A percentile compares a stretch with the other conserved stretches of the same genome.
Conservation (phyloP, 1,140 invertebrate genomes). For the Drosophila saltans region DNA sequence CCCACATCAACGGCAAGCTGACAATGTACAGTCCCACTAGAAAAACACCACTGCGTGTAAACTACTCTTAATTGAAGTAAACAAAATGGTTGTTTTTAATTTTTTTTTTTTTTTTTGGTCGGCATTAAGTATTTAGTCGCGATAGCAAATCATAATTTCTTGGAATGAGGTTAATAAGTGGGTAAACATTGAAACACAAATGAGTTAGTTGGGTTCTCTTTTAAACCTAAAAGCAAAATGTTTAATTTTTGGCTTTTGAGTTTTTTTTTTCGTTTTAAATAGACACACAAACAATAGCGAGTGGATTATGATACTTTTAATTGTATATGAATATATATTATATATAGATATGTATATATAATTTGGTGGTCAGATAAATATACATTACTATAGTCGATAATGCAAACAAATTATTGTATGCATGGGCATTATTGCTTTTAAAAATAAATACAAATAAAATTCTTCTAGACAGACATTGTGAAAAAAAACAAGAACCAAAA, state of each 20-base stretch:
- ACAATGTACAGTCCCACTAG: constrained; percentile 85
- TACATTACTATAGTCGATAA: constrained; percentile 29
- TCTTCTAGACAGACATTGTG: neutral
- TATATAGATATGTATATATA: constrained; percentile 30
- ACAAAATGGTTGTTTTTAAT: constrained; percentile 66
- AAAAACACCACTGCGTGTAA: constrained; percentile 83
- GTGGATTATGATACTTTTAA: constrained; percentile 71
- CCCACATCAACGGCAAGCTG: constrained; percentile 88
- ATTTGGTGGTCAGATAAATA: constrained; percentile 30
- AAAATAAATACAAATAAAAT: neutral
- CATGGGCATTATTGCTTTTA: neutral
- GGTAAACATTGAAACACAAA: constrained; percentile 68
- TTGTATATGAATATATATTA: constrained; percentile 34
- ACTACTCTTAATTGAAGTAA: constrained; percentile 83
- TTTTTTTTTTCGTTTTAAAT: constrained; percentile 38
- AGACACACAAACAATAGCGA: constrained; percentile 80
- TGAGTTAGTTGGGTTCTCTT: constrained; percentile 32
- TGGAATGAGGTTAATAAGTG: constrained; percentile 28
- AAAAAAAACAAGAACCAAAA: neutral
- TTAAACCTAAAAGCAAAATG: constrained; percentile 44
- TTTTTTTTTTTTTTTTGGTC: constrained; percentile 46
- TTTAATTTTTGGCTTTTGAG: constrained; percentile 53
- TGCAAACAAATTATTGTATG: constrained; percentile 11
- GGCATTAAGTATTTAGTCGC: constrained; percentile 36
- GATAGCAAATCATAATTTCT: constrained; percentile 70